Evolutionary conservation across 2,888 invertebrate genomes (phyloP).

Genomic region (Panzeria rudis): DNA sequence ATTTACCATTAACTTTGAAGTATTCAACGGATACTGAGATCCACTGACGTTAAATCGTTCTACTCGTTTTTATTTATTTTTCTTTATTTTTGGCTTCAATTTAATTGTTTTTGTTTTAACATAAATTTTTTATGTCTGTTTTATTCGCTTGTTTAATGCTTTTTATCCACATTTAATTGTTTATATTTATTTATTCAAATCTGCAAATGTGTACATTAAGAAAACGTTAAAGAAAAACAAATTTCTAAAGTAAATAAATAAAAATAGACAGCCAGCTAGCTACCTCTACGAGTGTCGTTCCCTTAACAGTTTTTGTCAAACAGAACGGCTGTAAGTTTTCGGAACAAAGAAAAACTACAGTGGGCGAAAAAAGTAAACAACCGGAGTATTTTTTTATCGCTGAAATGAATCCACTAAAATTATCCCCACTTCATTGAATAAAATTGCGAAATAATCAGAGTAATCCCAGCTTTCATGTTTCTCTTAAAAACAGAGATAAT

Average conservation of each 20-base stretch:
- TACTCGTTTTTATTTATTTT: neutral
- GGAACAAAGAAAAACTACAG: too few relatives aligned
- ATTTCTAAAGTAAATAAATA: neutral
- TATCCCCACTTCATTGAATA: too few relatives aligned
- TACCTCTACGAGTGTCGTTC: too few relatives aligned
- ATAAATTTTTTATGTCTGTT: neutral
- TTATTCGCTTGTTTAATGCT: neutral
- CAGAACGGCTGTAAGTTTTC: too few relatives aligned
- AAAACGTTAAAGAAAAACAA: neutral
- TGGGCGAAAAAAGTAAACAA: too few relatives aligned
- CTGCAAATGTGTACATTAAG: constrained; percentile 12
- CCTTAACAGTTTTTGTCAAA: too few relatives aligned
- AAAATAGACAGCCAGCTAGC: neutral
- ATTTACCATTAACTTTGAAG: neutral
- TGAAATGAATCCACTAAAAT: too few relatives aligned
- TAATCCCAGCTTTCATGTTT: too few relatives aligned
- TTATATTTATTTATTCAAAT: constrained; percentile 30
- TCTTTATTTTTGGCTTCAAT: constrained; percentile 3
- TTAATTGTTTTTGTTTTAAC: constrained; percentile 21
- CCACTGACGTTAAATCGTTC: neutral
- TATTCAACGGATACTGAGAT: neutral
- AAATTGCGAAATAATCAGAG: too few relatives aligned
- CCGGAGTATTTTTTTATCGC: too few relatives aligned
- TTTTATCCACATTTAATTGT: constrained; percentile 35
- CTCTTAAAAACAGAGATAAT: too few relatives aligned